phyloP scores from a whole-genome alignment of 2,888 invertebrate genomes.

The Rhingia campestris region DNA sequence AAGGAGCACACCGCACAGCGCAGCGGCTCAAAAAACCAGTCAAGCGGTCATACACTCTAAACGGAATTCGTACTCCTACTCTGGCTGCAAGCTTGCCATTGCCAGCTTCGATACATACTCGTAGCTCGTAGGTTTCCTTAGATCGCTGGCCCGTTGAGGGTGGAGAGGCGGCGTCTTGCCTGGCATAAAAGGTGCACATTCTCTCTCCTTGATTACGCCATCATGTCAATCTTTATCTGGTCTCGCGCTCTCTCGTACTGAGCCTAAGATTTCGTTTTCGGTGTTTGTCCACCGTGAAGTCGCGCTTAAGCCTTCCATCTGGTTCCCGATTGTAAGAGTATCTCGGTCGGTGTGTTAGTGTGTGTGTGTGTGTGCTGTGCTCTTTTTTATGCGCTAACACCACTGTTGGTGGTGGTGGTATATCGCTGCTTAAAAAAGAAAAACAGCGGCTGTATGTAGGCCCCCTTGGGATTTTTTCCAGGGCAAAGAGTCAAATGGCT shows the following conservation, averaged over 20 bases:
- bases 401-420: conserved; percentile 4
- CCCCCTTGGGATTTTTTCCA: conserved; percentile 64
- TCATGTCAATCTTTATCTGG: conserved; percentile 66
- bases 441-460: neutral
- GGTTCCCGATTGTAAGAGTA: conserved; percentile 6
- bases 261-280: conserved; percentile 47
- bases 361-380: neutral
- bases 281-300: conserved; percentile 28
- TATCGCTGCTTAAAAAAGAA: conserved; percentile 19
- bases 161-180: conserved; percentile 24
- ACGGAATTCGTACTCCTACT: conserved; percentile 60
- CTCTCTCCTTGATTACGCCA: conserved; percentile 69
- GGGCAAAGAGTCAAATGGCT: conserved; percentile 66
- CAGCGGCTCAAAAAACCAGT: conserved; percentile 52
- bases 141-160: conserved; percentile 2
- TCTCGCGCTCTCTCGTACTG: conserved; percentile 7
- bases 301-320: conserved; percentile 28
- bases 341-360: too few species aligned
- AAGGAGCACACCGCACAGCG: neutral
- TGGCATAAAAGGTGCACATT: conserved; percentile 62
- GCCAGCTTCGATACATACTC: neutral
- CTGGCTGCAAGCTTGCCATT: neutral
- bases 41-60: conserved; percentile 69
- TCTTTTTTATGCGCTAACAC: conserved; percentile 7
- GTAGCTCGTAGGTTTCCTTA: neutral